Evolutionary conservation across 2,113 vertebrate species (phyloP).

Genomic region (Phaethon lepturus): DNA sequence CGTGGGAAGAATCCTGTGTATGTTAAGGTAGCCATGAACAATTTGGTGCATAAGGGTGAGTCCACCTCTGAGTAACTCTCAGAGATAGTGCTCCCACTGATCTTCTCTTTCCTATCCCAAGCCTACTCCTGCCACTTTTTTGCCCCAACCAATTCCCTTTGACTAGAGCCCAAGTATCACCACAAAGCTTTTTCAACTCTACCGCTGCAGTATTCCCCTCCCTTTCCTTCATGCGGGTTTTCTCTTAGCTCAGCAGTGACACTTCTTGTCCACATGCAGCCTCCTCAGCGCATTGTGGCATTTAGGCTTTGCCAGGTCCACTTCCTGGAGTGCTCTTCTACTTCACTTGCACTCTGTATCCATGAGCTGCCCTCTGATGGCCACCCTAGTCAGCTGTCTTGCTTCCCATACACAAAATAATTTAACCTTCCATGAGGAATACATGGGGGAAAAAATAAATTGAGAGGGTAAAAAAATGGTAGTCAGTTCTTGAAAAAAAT

Average conservation of each 20-base stretch:
- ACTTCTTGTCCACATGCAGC: neutral
- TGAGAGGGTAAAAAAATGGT: neutral
- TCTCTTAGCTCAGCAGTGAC: neutral
- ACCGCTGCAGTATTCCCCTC: neutral
- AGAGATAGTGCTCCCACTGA: neutral
- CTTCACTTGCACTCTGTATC: neutral
- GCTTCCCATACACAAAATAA: neutral
- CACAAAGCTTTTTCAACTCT: neutral
- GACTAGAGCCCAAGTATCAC: neutral
- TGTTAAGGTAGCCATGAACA: neutral
- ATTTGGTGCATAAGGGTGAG: neutral
- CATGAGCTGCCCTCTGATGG: neutral
- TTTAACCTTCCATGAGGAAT: neutral
- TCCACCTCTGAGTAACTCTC: neutral
- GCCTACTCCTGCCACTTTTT: neutral
- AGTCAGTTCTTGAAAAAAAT: neutral
- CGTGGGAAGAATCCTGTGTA: neutral
- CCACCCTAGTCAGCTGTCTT: neutral
- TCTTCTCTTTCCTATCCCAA: neutral
- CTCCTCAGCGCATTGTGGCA: neutral
- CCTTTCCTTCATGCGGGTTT: neutral
- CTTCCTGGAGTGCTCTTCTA: neutral
- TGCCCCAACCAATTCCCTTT: neutral
- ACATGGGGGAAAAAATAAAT: fast-evolving
- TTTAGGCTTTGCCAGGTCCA: neutral